Percentiles rank a stretch among this genome's conserved stretches.
Evolutionary conservation across 2,797 vertebrate genomes (phyloP).

Genomic region (Artibeus lituratus): DNA sequence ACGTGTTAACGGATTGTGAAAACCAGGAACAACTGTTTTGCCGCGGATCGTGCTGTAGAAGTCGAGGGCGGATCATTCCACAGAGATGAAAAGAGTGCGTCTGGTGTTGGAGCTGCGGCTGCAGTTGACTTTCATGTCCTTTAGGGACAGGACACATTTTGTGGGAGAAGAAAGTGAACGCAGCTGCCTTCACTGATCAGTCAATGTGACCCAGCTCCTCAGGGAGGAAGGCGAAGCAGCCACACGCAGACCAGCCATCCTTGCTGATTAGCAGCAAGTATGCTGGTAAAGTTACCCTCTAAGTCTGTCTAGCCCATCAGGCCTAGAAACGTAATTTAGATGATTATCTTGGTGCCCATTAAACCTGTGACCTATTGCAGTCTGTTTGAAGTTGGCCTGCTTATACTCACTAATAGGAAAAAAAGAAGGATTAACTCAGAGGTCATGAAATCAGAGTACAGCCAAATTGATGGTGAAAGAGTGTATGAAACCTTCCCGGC

Average conservation of each 20-base stretch:
- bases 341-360: constrained; percentile 86
- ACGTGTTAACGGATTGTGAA: constrained; percentile 83
- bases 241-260: constrained; percentile 75
- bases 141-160: constrained; percentile 75
- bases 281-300: constrained; percentile 80
- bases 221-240: constrained; percentile 75
- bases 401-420: constrained; percentile 85
- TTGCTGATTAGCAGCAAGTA: constrained; percentile 82
- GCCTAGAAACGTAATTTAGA: constrained; percentile 88
- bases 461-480: constrained; percentile 76
- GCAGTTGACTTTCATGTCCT: constrained; percentile 83
- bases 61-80: constrained; percentile 79
- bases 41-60: constrained; percentile 69
- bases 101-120: constrained; percentile 79
- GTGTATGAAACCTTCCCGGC: constrained; percentile 65
- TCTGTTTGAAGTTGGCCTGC: constrained; percentile 88
- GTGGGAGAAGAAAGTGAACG: constrained; percentile 79
- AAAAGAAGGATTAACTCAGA: constrained; percentile 85
- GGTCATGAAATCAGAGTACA: constrained; percentile 82
- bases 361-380: constrained; percentile 84
- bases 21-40: constrained; percentile 83
- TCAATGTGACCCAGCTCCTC: constrained; percentile 74
- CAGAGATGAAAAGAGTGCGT: constrained; percentile 78
- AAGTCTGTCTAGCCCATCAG: constrained; percentile 86
- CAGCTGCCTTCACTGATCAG: constrained; percentile 86